Base-by-base conservation (phyloP, 2,113 vertebrate species). In the Paramormyrops kingsleyae region DNA sequence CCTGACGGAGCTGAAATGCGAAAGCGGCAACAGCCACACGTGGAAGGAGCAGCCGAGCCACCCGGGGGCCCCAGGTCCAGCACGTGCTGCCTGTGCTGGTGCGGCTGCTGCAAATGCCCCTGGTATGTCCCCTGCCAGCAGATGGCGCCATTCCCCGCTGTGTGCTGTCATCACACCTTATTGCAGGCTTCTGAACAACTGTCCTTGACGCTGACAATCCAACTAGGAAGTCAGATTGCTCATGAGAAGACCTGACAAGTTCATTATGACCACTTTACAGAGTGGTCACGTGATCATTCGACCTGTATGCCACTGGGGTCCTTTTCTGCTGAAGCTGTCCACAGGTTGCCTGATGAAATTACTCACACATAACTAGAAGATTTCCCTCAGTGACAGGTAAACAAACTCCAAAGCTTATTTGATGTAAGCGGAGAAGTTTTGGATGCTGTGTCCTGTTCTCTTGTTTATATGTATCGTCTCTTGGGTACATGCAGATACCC, bases 71-170 rank as follows among this genome's bases (percentile, higher is more conserved):
- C 95, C 88, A 94, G 95, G 92, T 95, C 95, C 80, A 96, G 95
- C 93, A 95, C 95, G 93, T 96, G 96, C 94, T 96, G 96, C 91
- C 94, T 96, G 91, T 96, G 96, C 92, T 96, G 96, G 96, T 96
- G 96, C 17, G 96, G 96, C 92, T 96, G 96, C 95, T 96, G 95
- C 95, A 96, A 96, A 92, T 96, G 96, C 94, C 95, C 95, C 86
- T 96, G 96, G 96, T 96, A 93, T 88, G 94, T 91, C 49, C 4
- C 13, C 39, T 8, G 2, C 1, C 80, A 7, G 83, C 35, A 80
- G 74, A 80, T 0, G 12, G 46, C 42, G 13, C 24, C n/a, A 13
- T 49, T 47, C 84, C 27, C 46, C 10, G 10, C 46, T n/a, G 10
- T 9, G 31, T 19, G 44, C 70, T 39, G 35, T 15, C 42, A 84